Evolutionary conservation across 2,797 vertebrate genomes (phyloP).

Genomic region (Phoxinus dragarum): DNA sequence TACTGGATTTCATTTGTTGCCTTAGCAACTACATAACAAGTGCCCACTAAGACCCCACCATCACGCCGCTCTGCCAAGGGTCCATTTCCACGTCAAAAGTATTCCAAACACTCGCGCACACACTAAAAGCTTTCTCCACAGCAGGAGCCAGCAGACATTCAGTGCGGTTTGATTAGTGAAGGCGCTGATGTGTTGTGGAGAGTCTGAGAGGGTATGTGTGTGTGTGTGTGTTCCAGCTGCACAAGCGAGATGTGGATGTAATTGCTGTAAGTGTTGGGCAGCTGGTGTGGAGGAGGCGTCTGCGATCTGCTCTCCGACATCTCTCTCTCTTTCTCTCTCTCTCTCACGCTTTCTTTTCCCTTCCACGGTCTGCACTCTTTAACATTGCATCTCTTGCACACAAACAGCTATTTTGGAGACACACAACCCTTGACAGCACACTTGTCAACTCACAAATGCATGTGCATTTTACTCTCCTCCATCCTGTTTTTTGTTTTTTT

Average conservation of each 20-base stretch:
- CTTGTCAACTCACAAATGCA: slow-evolving; percentile 22
- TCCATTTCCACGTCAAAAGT: slow-evolving; percentile 45
- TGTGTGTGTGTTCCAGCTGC: slow-evolving; percentile 45
- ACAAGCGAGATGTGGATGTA: slow-evolving; percentile 52
- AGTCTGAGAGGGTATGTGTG: not conserved
- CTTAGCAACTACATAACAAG: slow-evolving; percentile 77
- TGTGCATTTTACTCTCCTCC: not conserved
- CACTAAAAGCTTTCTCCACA: slow-evolving; percentile 50
- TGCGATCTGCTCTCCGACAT: slow-evolving; percentile 37
- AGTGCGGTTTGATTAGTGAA: slow-evolving; percentile 51
- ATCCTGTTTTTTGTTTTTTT: not conserved
- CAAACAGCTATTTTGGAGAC: slow-evolving; percentile 8
- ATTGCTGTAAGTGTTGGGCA: slow-evolving; percentile 60
- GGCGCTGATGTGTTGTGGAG: slow-evolving; percentile 32
- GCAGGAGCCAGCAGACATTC: slow-evolving; percentile 39
- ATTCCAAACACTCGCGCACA: slow-evolving; percentile 42
- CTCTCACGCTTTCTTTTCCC: not conserved
- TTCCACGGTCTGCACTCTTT: slow-evolving; percentile 18
- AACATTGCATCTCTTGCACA: slow-evolving; percentile 26
- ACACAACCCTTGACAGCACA: slow-evolving; percentile 5
- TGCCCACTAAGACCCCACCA: slow-evolving; percentile 64
- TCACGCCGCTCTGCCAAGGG: slow-evolving; percentile 24
- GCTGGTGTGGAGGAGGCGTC: slow-evolving; percentile 53
- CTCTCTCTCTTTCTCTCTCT: not conserved
- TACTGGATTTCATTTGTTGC: slow-evolving; percentile 73